Evolutionary conservation across 2,797 vertebrate species (phyloP), one percentile per base, ranked within the genome.

Genomic region (Sylvia borin): DNA sequence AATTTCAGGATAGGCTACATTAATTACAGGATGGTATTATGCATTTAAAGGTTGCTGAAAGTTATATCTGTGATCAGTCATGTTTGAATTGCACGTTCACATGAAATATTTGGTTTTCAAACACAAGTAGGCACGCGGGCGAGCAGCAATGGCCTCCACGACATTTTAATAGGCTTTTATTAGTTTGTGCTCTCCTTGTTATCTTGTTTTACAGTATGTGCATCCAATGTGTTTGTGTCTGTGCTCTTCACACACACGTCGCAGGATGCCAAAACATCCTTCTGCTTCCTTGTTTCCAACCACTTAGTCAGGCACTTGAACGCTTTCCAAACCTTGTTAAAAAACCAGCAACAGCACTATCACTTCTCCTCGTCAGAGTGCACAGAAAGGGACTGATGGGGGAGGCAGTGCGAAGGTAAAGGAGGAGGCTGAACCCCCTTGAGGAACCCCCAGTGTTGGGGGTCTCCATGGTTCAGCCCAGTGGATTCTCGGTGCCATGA

Each of bases 41-140:
- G 67, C 85, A 90, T 97, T 97, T 96, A 95, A 92, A 96, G 87
- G 72, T 94, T 96, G 83, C 92, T 97, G 93, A 90, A 98, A 96
- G 88, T 88, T 97, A 32, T 95, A 83, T 90, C 92, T 97, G 85
- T 5, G 27, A 90, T 96, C 89, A 80, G 95, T 71, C 94, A 61
- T 85, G 94, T 85, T 93, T 9, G 6, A 89, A 79, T 81, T 91
- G 40, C 93, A 68, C 6, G 8, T 85, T 73, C 70, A 72, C 11
- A 14, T 72, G 93, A 96, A 96, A 60, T 94, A 93, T 80, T 85
- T 97, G 82, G 27, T 92, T 64, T 79, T 94, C 71, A 96, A 93
- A 78, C 79, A 73, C 1, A 1, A 50, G 48, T 21, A 80, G 82
- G 60, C 75, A 48, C 12, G 77, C 60, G 34, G 14, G 8, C 11